phyloP scores from a whole-genome alignment of 2,113 vertebrate genomes.

The Oophaga pumilio region DNA sequence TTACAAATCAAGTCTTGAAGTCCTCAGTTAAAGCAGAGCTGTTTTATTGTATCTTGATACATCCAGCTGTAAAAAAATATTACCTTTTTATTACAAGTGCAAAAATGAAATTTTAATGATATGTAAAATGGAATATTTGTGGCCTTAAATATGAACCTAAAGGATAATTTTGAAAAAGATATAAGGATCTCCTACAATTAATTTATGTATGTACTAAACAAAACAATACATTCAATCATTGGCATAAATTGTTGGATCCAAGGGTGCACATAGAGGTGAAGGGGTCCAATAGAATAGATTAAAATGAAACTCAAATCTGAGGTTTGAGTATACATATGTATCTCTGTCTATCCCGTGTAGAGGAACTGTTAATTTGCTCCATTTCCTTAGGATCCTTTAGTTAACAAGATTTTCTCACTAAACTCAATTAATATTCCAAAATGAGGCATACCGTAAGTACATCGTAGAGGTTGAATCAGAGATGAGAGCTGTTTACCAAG shows the following conservation, averaged over 20 bases:
- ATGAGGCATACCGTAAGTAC: no score
- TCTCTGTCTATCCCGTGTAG: background rate
- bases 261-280: background rate
- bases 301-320: background rate
- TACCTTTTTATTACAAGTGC: background rate
- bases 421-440: no score
- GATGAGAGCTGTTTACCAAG: no score
- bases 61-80: constrained; percentile 4
- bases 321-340: background rate
- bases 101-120: background rate
- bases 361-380: no score
- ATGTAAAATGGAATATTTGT: background rate
- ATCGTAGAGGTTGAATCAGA: no score
- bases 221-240: background rate
- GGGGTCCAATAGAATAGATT: background rate
- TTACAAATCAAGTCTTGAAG: background rate
- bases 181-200: background rate
- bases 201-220: background rate
- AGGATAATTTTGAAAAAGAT: background rate
- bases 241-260: background rate
- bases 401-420: no score
- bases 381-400: no score
- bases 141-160: background rate
- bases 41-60: constrained; percentile 12
- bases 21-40: background rate